Base-by-base conservation (phyloP, 2,797 vertebrate genomes). In the Spinus olivaceus region DNA sequence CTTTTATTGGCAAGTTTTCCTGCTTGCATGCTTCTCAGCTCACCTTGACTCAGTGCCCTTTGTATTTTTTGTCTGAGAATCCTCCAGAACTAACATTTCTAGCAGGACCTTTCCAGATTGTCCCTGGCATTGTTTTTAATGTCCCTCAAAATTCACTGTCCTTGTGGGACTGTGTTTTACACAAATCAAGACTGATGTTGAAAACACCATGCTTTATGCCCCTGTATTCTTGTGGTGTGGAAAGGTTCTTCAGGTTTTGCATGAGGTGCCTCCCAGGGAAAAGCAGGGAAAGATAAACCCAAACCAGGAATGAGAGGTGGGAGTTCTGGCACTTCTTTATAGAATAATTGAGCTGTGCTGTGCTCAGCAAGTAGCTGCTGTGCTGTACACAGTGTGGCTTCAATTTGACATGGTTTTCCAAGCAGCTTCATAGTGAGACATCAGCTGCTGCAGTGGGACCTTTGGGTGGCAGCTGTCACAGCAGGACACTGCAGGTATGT, bases 21-120 rank as follows among this genome's bases (percentile, higher is more conserved):
- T 90, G 72, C 87, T 95, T 95, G 69, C 90, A 57, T 96, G 63
- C 90, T 95, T 97, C 76, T 72, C 47, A 41, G 59, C 95, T 97
- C 97, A 97, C 97, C 96, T 97, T 97, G 95, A 96, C 83, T 96
- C 6, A 6, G 5, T 90, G 78, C 78, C 92, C 89, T 97, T 90
- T 77, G 79, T 74, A 4, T 21, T 94, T 91, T 81, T 90, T 93
- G 53, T 51, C 13, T 65, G 64, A 88, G 88, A 63, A 50, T 86
- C 59, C 51, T 88, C 41, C 27, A 60, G 81, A 95, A 35, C 51
- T 65, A 42, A 49, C 7, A 1, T 92, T 60, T 84, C 21, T 41
- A 42, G 56, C 32, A 78, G 24, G 37, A 72, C 51, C 27, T 41
- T 90, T 71, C n/a, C 56, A 91, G 32, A 23, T 73, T 60, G 16